Evolutionary conservation across 2,888 invertebrate species (phyloP), one percentile per base, ranked within the genome.

Genomic region (Heteromyza rotundicornis): DNA sequence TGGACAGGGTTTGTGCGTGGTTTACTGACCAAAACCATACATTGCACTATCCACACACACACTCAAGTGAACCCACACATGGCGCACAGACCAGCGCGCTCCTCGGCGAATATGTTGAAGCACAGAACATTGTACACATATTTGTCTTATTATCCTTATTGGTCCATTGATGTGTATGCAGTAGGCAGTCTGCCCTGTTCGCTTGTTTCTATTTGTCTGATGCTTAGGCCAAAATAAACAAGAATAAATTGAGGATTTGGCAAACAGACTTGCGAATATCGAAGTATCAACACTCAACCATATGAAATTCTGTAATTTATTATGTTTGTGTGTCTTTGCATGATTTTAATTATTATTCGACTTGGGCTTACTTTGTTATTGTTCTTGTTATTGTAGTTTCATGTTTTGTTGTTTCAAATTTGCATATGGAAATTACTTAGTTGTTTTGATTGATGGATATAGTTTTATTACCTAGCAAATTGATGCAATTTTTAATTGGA

Each of bases 161-260:
- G n/a, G 40, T 40, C 3, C n/a, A 12, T n/a, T 40, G n/a, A n/a
- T n/a, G n/a, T n/a, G n/a, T n/a, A n/a, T n/a, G n/a, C n/a, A n/a
- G n/a, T n/a, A n/a, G n/a, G n/a, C n/a, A n/a, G 40, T 40, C 12
- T 40, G n/a, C 12, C 16, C 32, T 54, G 17, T 60, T 35, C n/a
- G 49, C 16, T 1, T 50, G 35, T 47, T 16, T 57, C 17, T 57
- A 35, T 17, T 20, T 35, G 24, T 22, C 35, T 54, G 47, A n/a
- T 50, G 50, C 51, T 55, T 51, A 22, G 62, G 62, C 44, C 32
- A 59, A 49, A 54, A 23, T 40, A 63, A 63, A 63, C 63, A 63
- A 57, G 54, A 57, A 57, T 59, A 40, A 63, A 60, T 63, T 60
- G 60, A 63, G 63, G 27, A 63, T 57, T 63, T 60, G 40, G 57